A percentile compares a stretch with the other conserved stretches of the same genome.
These are phyloP conservation scores for Sicus ferrugineus DNA, from an alignment of 2,888 invertebrate genomes.

Conservation along the genomic window DNA sequence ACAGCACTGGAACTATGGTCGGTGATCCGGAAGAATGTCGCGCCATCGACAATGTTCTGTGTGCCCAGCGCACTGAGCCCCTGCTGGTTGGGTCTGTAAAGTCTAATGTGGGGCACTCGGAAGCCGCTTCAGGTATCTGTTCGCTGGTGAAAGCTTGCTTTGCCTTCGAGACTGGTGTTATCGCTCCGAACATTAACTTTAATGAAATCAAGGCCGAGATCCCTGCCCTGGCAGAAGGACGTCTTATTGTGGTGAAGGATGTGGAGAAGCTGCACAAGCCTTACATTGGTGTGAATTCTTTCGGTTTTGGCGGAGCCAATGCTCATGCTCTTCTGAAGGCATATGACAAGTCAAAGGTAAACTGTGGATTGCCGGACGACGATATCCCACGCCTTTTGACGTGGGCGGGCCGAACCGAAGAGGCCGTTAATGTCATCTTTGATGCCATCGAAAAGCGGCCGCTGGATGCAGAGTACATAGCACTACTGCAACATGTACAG, in stretches of 20 bases:
- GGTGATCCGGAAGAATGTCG: constrained; percentile 93
- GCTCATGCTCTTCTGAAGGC: constrained; percentile 65
- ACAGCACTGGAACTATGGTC: constrained; percentile 81
- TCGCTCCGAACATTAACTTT: constrained; percentile 89
- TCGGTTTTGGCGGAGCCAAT: constrained; percentile 93
- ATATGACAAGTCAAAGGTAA: constrained; percentile 58
- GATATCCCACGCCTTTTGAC: constrained; percentile 77
- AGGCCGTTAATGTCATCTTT: constrained; percentile 73
- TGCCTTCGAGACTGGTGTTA: constrained; percentile 79
- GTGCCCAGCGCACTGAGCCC: constrained; percentile 76
- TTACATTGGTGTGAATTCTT: constrained; percentile 85
- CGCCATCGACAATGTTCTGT: constrained; percentile 82
- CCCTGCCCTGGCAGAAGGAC: constrained; percentile 70
- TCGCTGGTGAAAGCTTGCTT: constrained; percentile 83
- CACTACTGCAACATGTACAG: constrained; percentile 70
- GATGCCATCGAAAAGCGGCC: constrained; percentile 71
- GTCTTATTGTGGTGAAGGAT: constrained; percentile 77
- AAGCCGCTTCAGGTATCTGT: constrained; percentile 84
- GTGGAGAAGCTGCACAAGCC: constrained; percentile 76
- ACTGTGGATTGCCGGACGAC: constrained; percentile 71
- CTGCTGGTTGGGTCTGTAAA: constrained; percentile 90
- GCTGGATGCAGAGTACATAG: constrained; percentile 71
- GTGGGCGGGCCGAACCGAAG: constrained; percentile 82
- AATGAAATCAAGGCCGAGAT: constrained; percentile 70
- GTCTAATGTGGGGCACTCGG: constrained; percentile 93